These are phyloP conservation scores for Cnemophilus loriae DNA, from an alignment of 2,113 vertebrate genomes.

Conservation along the genomic window DNA sequence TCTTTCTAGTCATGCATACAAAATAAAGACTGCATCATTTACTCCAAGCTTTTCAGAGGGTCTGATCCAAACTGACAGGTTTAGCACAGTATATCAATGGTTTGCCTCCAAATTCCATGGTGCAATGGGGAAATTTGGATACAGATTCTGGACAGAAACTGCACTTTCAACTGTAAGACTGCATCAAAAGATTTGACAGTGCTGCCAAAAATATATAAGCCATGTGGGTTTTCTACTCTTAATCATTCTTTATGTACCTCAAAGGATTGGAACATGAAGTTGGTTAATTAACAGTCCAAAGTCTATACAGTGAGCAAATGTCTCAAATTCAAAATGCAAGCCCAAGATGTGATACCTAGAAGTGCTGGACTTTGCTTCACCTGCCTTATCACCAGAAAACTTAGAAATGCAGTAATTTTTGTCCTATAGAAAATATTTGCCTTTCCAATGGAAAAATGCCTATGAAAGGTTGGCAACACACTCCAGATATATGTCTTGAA, in stretches of 20 bases:
- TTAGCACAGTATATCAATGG: neutral
- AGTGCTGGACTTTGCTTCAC: neutral
- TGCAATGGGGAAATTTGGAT: neutral
- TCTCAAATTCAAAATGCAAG: neutral
- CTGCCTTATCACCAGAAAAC: neutral
- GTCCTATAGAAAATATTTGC: neutral
- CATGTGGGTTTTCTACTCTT: neutral
- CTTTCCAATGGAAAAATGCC: neutral
- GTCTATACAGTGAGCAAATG: neutral
- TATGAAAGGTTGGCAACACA: neutral
- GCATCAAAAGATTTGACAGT: neutral
- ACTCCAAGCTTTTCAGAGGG: neutral
- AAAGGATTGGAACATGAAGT: neutral
- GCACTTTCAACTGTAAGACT: neutral
- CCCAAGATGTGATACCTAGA: neutral
- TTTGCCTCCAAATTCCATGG: neutral
- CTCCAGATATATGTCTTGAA: neutral
- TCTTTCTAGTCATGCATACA: neutral
- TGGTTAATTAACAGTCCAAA: neutral
- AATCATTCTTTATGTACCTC: neutral
- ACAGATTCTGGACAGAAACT: neutral
- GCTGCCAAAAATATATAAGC: neutral
- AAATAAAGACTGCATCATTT: neutral
- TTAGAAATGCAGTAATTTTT: neutral
- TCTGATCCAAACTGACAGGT: neutral